Conservation (phyloP, 1,140 invertebrate genomes). For the Drosophila ananassae region DNA sequence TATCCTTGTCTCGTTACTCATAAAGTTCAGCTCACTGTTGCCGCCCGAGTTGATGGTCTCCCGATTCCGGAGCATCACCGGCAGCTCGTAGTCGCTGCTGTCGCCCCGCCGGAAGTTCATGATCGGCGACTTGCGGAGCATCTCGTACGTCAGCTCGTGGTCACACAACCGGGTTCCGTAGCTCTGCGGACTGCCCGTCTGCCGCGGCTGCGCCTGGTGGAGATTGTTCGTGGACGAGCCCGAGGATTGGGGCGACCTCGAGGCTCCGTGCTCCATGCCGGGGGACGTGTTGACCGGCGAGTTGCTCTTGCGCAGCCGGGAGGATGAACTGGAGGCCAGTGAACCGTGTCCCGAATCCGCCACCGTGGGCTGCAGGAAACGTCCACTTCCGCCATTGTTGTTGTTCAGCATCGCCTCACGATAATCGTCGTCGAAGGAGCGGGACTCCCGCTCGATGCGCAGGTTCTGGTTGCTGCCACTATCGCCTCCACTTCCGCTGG, state of each 20-base stretch:
- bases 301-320: constrained; percentile 50
- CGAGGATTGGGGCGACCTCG: constrained; percentile 73
- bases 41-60: constrained; percentile 80
- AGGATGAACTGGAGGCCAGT: constrained; percentile 7
- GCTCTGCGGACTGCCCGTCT: constrained; percentile 72
- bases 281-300: constrained; percentile 35
- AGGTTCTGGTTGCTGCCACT: constrained; percentile 69
- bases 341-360: constrained; percentile 13
- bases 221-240: constrained; percentile 75
- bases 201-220: constrained; percentile 44
- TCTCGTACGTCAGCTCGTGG: constrained; percentile 81
- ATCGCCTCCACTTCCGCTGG: constrained; percentile 44
- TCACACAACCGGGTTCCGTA: constrained; percentile 81
- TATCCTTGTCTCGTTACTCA: constrained; percentile 77
- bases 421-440: constrained; percentile 83
- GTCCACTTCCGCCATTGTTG: constrained; percentile 38
- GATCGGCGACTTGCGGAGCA: constrained; percentile 72
- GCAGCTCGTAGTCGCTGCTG: constrained; percentile 64
- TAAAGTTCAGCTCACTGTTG: constrained; percentile 79
- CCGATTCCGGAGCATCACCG: constrained; percentile 61
- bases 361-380: constrained; percentile 58
- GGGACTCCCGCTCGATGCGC: constrained; percentile 74
- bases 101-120: constrained; percentile 76
- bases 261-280: constrained; percentile 41
- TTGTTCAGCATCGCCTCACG: constrained; percentile 68